Base-by-base conservation (phyloP, 2,797 vertebrate species). In the Sebastes oblongus region DNA sequence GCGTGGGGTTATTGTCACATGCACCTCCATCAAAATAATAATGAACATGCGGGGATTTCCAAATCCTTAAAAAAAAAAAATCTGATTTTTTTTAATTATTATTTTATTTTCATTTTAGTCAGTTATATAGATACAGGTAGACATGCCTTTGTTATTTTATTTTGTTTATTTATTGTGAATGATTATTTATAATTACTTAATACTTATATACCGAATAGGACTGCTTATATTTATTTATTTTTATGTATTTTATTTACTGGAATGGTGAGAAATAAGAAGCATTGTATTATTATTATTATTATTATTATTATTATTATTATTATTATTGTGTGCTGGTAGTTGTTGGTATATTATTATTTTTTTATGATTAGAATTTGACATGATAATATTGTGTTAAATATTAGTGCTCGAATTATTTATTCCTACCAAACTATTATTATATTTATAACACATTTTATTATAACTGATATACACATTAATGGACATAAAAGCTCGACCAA, bases 21-120 rank as follows among this genome's bases (percentile, higher is more conserved):
- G 72, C 79, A 78, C 69, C 81, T 91, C 90, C 81, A 77, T 92
- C 89, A 92, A 72, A 86, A 92, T 85, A 86, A 92, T 85, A 56
- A 84, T 13, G 55, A 89, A 73, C 56, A 6, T 1, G 50, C 10
- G 11, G 8, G 1, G 12, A 39, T 69, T 77, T 74, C 18, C 11
- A 13, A 32, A 39, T 1, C 24, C 52, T 24, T 14, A 24, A 3
- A 39, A 12, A 8, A 59, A 39, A 46, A 65, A 29, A 3, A 3
- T 39, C 20, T 5, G 20, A 12, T 6, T 52, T 52, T 52, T 18
- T 39, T n/a, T 36, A 16, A 4, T 29, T 52, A 50, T 52, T 60
- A n/a, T 5, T 16, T 25, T 8, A 25, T 12, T 18, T 24, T 14
- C 24, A 1, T 24, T 42, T 55, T 5, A 52, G 6, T 46, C 42